Evolutionary conservation across 2,888 invertebrate genomes (phyloP).

Genomic region (Netelia melanura): DNA sequence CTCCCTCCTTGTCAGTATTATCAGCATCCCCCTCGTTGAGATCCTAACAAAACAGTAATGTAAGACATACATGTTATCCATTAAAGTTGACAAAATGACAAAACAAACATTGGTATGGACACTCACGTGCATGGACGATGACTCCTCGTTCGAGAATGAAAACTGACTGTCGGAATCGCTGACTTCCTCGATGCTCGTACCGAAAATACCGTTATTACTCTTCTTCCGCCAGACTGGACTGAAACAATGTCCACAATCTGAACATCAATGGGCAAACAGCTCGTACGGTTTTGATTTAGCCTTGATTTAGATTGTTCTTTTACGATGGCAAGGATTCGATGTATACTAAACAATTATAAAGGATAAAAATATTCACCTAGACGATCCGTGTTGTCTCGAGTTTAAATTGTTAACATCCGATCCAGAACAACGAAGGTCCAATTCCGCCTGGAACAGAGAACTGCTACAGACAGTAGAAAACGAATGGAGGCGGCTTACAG

Average conservation of each 20-base stretch:
- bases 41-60: slow-evolving; percentile 74
- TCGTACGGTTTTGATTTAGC: slow-evolving; percentile 1
- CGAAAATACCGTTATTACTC: slow-evolving; percentile 82
- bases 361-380: slow-evolving; percentile 77
- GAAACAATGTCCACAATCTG: slow-evolving; percentile 76
- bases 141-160: slow-evolving; percentile 83
- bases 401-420: slow-evolving; percentile 78
- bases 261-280: slow-evolving; percentile 71
- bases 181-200: slow-evolving; percentile 80
- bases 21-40: slow-evolving; percentile 80
- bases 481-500: slow-evolving; percentile 8
- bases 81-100: neutral
- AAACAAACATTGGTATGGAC: slow-evolving; percentile 14
- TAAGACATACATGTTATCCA: slow-evolving; percentile 33
- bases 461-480: slow-evolving; percentile 80
- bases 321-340: neutral
- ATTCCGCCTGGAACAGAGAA: slow-evolving; percentile 81
- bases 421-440: slow-evolving; percentile 81
- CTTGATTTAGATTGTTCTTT: neutral
- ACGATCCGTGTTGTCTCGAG: slow-evolving; percentile 78
- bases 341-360: neutral
- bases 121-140: slow-evolving; percentile 81
- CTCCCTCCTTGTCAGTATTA: slow-evolving; percentile 82
- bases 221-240: slow-evolving; percentile 84
- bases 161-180: slow-evolving; percentile 84